phyloP scores from a whole-genome alignment of 2,113 vertebrate species.

The Ptilonorhynchus violaceus region DNA sequence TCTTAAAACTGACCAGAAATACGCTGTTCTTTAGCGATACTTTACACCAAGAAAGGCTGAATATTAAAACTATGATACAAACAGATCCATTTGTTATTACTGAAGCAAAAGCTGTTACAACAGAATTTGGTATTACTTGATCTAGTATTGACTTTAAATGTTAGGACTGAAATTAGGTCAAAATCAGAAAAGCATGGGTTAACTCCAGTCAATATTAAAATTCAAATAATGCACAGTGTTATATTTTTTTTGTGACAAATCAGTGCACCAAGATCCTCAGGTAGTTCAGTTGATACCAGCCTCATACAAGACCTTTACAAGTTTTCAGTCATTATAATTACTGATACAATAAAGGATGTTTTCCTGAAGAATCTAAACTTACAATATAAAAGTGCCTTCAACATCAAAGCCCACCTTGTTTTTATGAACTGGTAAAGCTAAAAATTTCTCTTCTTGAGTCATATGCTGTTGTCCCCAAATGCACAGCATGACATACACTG shows the following conservation, averaged over 20 bases:
- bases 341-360: neutral
- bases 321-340: neutral
- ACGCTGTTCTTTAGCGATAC: neutral
- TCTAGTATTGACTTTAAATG: neutral
- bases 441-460: neutral
- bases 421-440: neutral
- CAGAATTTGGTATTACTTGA: neutral
- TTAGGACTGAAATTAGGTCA: neutral
- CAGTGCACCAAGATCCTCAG: neutral
- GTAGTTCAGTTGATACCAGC: fast-evolving
- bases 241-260: neutral
- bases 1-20: neutral
- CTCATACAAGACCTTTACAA: neutral
- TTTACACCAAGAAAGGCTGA: neutral
- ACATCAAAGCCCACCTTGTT: neutral
- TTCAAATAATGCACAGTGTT: neutral
- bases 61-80: neutral
- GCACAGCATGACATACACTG: neutral
- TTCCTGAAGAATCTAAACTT: neutral
- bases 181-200: neutral
- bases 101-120: neutral
- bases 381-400: neutral
- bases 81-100: neutral
- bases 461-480: neutral
- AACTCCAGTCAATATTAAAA: neutral